A percentile compares a stretch with the other conserved stretches of the same genome.
Conservation (phyloP, 2,888 invertebrate genomes). For the Tridacna gigas region DNA sequence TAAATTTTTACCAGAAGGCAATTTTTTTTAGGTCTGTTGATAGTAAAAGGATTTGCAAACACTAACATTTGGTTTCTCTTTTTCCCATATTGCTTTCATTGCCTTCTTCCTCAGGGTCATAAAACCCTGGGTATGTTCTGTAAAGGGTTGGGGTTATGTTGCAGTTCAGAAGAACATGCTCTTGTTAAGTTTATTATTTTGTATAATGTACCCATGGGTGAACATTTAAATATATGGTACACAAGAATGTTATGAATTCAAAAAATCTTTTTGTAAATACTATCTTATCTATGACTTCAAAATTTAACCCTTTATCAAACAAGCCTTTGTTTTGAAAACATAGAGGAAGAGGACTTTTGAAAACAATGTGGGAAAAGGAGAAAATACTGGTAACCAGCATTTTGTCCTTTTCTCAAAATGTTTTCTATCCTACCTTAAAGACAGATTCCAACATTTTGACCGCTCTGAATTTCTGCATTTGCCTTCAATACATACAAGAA, state of each 20-base stretch:
- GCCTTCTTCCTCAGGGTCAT: no score
- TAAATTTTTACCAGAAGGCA: no score
- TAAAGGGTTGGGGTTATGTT: no score
- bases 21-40: no score
- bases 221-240: neutral
- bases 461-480: no score
- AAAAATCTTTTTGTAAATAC: neutral
- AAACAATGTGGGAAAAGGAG: slow-evolving; percentile 6
- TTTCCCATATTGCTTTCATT: no score
- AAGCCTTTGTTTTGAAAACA: neutral
- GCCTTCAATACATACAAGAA: no score
- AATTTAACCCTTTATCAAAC: neutral
- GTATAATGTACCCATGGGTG: neutral
- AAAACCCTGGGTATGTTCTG: no score
- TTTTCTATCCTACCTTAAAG: neutral
- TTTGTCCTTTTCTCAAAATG: slow-evolving; percentile 8
- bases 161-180: no score
- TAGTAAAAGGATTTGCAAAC: no score
- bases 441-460: no score
- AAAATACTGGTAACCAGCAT: slow-evolving; percentile 16
- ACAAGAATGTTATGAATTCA: slow-evolving; percentile 1
- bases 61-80: no score
- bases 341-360: neutral
- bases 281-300: neutral
- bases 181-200: neutral